Evolutionary conservation across 2,113 vertebrate genomes (phyloP), one percentile per base, ranked within the genome.

Genomic region (Bufo gargarizans): DNA sequence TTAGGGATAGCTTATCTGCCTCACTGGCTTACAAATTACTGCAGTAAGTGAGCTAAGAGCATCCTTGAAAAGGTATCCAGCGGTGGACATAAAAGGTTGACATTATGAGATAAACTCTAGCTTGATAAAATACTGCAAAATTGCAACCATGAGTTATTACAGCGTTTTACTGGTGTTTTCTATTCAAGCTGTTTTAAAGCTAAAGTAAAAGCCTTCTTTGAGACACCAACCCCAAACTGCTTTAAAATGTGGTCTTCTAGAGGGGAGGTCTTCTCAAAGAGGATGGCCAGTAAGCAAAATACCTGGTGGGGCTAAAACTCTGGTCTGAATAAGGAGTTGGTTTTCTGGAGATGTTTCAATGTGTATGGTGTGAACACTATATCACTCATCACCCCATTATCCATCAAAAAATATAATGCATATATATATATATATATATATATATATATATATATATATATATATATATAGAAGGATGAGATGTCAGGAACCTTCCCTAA

Each of bases 51-150:
- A 91, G 90, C 89, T 84, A n/a, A 22, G 80, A 33, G 71, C 89
- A 90, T 12, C 50, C 90, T n/a, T 33, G 0, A 12, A 45, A 76
- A 8, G 43, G 84, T 89, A 91, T 74, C 90, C 43, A 61, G 0
- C 0, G 12, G 13, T 71, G 86, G 79, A 50, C 19, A n/a, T 6
- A 88, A 88, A 92, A 92, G 92, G 91, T 89, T 88, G 87, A 0
- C 13, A 49, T 0, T 80, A 80, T n/a, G 90, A 93, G 92, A 90
- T 63, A 92, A 92, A 90, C 91, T 88, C 85, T 77, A 43, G 89
- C 84, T 61, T 5, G n/a, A 90, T 79, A 89, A 91, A 53, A 72
- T 89, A 88, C 4, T 81, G 88, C 91, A 91, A 71, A 89, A 90
- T 80, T 85, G 79, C 82, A 8, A 89, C 16, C 65, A 43, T 90